These are phyloP conservation scores for Kryptolebias ocellatus DNA, from an alignment of 2,797 vertebrate genomes.

Conservation along the genomic window DNA sequence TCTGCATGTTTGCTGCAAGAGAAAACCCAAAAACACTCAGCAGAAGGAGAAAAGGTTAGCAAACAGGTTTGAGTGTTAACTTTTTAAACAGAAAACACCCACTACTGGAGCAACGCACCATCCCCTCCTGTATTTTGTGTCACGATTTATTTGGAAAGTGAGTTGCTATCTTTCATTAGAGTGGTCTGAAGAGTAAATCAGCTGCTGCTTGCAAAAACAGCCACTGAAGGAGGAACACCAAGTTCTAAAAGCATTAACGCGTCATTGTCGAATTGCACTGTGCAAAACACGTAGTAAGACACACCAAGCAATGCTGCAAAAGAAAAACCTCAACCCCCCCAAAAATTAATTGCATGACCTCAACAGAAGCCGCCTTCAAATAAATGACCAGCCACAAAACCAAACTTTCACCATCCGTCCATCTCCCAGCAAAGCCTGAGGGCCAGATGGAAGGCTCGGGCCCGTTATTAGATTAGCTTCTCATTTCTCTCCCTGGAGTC, in stretches of 20 bases:
- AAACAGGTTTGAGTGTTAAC: conserved; percentile 41
- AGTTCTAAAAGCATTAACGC: conserved; percentile 36
- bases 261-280: conserved; percentile 14
- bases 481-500: conserved; percentile 53
- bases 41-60: conserved; percentile 32
- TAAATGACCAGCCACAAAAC: conserved; percentile 33
- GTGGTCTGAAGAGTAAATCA: conserved; percentile 62
- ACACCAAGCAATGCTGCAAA: background rate
- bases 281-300: conserved; percentile 22
- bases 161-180: conserved; percentile 56
- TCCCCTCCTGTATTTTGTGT: conserved; percentile 13
- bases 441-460: conserved; percentile 37
- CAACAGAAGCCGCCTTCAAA: conserved; percentile 29
- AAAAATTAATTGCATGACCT: conserved; percentile 10
- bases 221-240: conserved; percentile 28
- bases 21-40: conserved; percentile 31
- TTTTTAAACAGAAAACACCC: conserved; percentile 57
- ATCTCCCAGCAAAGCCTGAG: conserved; percentile 18
- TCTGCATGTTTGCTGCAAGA: conserved; percentile 9
- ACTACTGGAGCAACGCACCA: conserved; percentile 28
- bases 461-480: conserved; percentile 66
- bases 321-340: conserved; percentile 10
- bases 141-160: conserved; percentile 41
- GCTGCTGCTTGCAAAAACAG: conserved; percentile 59
- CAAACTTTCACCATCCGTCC: conserved; percentile 33